Evolutionary conservation across 2,113 vertebrate species (phyloP).

Genomic region (Dendrocopos noguchii): DNA sequence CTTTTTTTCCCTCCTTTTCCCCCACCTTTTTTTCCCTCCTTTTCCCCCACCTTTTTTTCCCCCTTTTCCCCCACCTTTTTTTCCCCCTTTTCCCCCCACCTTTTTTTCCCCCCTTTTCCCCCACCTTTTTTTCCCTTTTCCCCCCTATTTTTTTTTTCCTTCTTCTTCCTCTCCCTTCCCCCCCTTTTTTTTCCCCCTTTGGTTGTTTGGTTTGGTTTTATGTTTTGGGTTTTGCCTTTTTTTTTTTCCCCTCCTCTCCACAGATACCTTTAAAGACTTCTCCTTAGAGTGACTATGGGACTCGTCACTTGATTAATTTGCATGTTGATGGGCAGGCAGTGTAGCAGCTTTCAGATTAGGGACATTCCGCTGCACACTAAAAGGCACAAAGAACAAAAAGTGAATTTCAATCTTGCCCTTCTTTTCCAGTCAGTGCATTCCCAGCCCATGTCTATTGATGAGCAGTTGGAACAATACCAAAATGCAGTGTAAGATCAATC

Average conservation of each 20-base stretch:
- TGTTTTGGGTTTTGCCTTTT: no score
- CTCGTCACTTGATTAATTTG: slow-evolving; percentile 82
- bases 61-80: no score
- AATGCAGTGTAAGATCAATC: slow-evolving; percentile 88
- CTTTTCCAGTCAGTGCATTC: slow-evolving; percentile 88
- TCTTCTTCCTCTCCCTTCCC: no score
- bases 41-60: no score
- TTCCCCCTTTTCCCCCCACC: no score
- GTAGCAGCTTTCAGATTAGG: slow-evolving; percentile 86
- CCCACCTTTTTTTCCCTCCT: no score
- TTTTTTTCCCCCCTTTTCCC: no score
- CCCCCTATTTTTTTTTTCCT: no score
- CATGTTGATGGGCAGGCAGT: slow-evolving; percentile 83
- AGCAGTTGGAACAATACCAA: slow-evolving; percentile 88
- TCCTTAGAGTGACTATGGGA: slow-evolving; percentile 28
- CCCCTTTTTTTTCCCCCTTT: no score
- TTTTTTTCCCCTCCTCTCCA: neutral
- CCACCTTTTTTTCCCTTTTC: no score
- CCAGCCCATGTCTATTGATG: slow-evolving; percentile 86
- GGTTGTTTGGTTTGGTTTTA: no score
- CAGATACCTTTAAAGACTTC: slow-evolving; percentile 73
- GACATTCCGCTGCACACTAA: slow-evolving; percentile 90
- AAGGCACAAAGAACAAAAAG: slow-evolving; percentile 85
- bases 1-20: no score
- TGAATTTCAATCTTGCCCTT: slow-evolving; percentile 85